Percentiles rank a stretch among this genome's conserved stretches.
phyloP scores from a whole-genome alignment of 2,888 invertebrate genomes.

The Drosophila kambysellisi region DNA sequence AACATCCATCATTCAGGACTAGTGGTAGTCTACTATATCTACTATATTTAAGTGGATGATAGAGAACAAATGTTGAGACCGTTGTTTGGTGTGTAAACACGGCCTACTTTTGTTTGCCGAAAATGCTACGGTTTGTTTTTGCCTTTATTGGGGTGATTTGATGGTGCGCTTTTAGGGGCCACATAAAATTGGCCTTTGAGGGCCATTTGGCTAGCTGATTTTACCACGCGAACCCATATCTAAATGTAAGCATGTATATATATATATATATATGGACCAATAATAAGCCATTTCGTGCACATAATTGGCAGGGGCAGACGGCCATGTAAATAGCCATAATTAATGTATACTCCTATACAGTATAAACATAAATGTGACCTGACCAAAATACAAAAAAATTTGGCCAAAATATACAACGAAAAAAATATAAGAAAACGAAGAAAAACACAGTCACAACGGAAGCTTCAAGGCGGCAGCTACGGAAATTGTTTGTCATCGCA shows the following conservation, averaged over 20 bases:
- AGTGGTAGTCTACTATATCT: constrained; percentile 15
- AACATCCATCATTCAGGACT: constrained; percentile 70
- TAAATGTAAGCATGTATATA: constrained; percentile 20
- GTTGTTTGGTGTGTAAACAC: constrained; percentile 60
- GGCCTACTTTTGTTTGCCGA: constrained; percentile 66
- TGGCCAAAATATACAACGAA: constrained; percentile 17
- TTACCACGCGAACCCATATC: constrained; percentile 33
- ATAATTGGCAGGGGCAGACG: constrained; percentile 66
- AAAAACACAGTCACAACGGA: constrained; percentile 32
- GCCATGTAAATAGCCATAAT: constrained; percentile 75
- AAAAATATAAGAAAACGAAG: constrained; percentile 1
- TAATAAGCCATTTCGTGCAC: constrained; percentile 78
- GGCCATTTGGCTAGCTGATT: constrained; percentile 69
- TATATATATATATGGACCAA: constrained; percentile 57
- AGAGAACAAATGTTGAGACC: constrained; percentile 50
- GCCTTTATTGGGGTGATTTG: constrained; percentile 39
- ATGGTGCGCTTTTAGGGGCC: constrained; percentile 65
- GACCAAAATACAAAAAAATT: constrained; percentile 67
- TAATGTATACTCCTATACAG: constrained; percentile 68
- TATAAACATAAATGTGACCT: constrained; percentile 76
- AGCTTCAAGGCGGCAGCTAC: constrained; percentile 47
- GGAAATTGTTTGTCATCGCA: constrained; percentile 67
- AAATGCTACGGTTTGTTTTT: constrained; percentile 22
- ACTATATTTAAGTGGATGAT: constrained; percentile 39
- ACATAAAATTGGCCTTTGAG: constrained; percentile 65